phyloP scores from a whole-genome alignment of 2,888 invertebrate species.

The Napeogenes inachia region DNA sequence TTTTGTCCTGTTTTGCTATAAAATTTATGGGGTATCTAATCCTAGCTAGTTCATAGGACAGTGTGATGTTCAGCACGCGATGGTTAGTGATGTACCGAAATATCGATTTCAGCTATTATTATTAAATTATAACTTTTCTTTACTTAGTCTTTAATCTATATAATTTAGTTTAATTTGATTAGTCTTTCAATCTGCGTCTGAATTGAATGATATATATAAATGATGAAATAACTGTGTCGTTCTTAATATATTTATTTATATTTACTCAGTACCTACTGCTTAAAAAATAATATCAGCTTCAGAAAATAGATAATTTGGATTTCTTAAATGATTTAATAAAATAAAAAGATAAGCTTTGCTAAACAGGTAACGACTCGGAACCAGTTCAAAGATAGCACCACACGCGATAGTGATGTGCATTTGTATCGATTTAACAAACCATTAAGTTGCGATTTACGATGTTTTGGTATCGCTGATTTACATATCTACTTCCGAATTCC shows the following conservation, averaged over 20 bases:
- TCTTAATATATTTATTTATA: too few relatives aligned
- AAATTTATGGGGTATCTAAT: slow-evolving; percentile 39
- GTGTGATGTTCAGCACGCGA: slow-evolving; percentile 65
- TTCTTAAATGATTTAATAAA: too few relatives aligned
- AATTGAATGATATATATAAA: too few relatives aligned
- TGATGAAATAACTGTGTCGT: too few relatives aligned
- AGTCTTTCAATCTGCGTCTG: too few relatives aligned
- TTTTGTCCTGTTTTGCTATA: slow-evolving; percentile 6
- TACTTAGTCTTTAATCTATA: not conserved
- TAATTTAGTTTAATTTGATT: too few relatives aligned
- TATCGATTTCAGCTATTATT: slow-evolving; percentile 49
- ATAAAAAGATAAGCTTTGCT: too few relatives aligned
- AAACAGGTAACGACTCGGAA: not conserved
- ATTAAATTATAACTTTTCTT: not conserved
- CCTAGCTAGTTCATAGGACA: slow-evolving; percentile 52
- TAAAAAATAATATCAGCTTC: too few relatives aligned
- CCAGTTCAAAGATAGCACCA: not conserved
- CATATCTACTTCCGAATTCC: slow-evolving; percentile 1
- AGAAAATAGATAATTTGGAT: too few relatives aligned
- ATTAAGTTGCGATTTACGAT: slow-evolving; percentile 16
- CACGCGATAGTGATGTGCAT: slow-evolving; percentile 59
- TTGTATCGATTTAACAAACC: slow-evolving; percentile 28
- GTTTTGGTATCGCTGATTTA: not conserved
- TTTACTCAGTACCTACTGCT: too few relatives aligned
- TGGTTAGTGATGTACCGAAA: slow-evolving; percentile 61